Evolutionary conservation across 1,140 invertebrate species (phyloP), one percentile per base, ranked within the genome.

Genomic region (Lordiphosa collinella): DNA sequence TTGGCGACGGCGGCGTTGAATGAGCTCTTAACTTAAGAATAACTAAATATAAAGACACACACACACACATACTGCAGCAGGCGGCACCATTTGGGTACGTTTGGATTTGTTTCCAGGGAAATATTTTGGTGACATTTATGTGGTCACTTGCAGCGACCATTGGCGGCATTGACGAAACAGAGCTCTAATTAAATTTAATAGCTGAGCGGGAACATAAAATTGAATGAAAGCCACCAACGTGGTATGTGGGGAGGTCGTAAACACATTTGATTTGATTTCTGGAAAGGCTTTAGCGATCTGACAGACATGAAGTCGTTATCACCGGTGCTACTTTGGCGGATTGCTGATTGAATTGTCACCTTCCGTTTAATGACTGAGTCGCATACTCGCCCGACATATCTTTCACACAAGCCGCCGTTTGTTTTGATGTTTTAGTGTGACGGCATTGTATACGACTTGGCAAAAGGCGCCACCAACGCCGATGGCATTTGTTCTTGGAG

Each of bases 151-250:
- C 29, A 25, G 60, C 63, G 48, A 52, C 59, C 59, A 55, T 54
- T 53, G 67, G 46, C 67, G 58, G 65, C 62, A 71, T 64, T 34
- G 48, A 73, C 65, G 55, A 53, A 68, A 59, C 52, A 72, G 73
- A 79, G 78, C 65, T 84, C 82, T 87, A 86, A 86, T 86, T 86
- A 87, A 86, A 86, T 87, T 87, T 84, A 82, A 86, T 84, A 86
- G 75, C 82, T 62, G 57, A 57, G 44, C 58, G 65, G 57, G 38
- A 54, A 62, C 67, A 76, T 80, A 73, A 86, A 74, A 58, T 68
- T 65, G 68, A 52, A 36, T 41, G 22, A 31, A 35, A 71, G 61
- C 74, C 71, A 86, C 75, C 75, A 82, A 72, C 63, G 67, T 72
- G 64, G 67, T 36, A 34, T 29, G 50, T 22, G 13, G 29, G 46